Evolutionary conservation across 2,113 vertebrate genomes (phyloP), one percentile per base, ranked within the genome.

Genomic region (Clarias batrachus): DNA sequence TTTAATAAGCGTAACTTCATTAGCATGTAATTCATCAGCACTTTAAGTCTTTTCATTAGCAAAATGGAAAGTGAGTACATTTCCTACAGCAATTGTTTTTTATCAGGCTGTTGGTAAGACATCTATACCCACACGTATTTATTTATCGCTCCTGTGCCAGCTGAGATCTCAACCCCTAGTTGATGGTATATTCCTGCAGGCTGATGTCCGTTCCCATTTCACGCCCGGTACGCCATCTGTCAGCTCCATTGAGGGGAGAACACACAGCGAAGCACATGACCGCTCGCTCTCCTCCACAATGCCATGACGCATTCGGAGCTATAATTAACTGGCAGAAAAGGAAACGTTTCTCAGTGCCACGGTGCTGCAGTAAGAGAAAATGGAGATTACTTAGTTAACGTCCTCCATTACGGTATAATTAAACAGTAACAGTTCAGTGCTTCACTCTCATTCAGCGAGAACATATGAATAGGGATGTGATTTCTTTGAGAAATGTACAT

Each of bases 221-320:
- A 82, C 87, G 86, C 84, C 87, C 85, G 80, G 86, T 81, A 86
- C 57, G 3, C 90, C 90, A 93, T 93, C 91, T 93, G 91, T 89
- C 90, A 87, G 83, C 86, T 83, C 89, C 82, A 74, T 85, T 23
- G 79, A 87, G 83, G 62, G 48, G 85, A 91, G 88, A 91, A 86
- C 83, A 82, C 82, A 74, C 76, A 71, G 76, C 41, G 74, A 62
- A 62, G 85, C 52, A 62, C 79, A 73, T n/a, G 30, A n/a, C 85
- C 41, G 59, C 7, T 60, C 68, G 41, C 73, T 48, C 70, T 82
- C 73, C 84, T 79, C 57, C 9, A 81, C 76, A 80, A 37, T n/a
- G 74, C 60, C 57, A 41, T 90, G 89, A 88, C 81, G 87, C 87
- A 90, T 85, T 68, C 63, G 23, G 59, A 88, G 84, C 89, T 88